Conservation (phyloP, 2,113 vertebrate species). For the Nothobranchius kuhntae region DNA sequence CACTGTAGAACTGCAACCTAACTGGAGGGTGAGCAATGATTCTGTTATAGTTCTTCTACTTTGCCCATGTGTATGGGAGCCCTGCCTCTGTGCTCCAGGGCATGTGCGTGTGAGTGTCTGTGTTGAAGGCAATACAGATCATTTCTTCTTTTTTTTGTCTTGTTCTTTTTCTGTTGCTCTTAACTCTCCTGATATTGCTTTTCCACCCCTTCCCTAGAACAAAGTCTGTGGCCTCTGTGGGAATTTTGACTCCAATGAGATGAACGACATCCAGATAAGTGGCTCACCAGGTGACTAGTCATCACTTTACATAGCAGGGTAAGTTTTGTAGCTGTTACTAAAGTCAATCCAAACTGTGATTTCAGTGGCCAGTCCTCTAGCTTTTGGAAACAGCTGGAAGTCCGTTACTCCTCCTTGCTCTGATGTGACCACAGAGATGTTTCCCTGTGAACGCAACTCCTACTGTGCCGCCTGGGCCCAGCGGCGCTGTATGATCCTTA, state of each 20-base stretch:
- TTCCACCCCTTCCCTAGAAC: constrained; percentile 61
- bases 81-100: too few relatives aligned
- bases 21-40: constrained; percentile 76
- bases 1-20: constrained; percentile 69
- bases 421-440: constrained; percentile 77
- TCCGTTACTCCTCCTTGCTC: constrained; percentile 74
- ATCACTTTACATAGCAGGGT: not conserved
- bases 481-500: constrained; percentile 83
- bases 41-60: too few relatives aligned
- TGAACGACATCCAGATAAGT: constrained; percentile 82
- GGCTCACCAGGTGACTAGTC: constrained; percentile 47
- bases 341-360: not conserved
- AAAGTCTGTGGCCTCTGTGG: constrained; percentile 86
- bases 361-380: constrained; percentile 60
- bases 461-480: constrained; percentile 85
- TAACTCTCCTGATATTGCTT: not conserved
- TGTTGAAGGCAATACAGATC: not conserved
- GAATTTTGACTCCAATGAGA: constrained; percentile 83
- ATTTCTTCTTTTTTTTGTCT: too few relatives aligned
- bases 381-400: constrained; percentile 87
- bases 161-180: too few relatives aligned
- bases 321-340: not conserved
- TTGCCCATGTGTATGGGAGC: too few relatives aligned
- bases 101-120: too few relatives aligned
- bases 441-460: constrained; percentile 82